phyloP scores from a whole-genome alignment of 2,113 vertebrate species.

The Jacana jacana region DNA sequence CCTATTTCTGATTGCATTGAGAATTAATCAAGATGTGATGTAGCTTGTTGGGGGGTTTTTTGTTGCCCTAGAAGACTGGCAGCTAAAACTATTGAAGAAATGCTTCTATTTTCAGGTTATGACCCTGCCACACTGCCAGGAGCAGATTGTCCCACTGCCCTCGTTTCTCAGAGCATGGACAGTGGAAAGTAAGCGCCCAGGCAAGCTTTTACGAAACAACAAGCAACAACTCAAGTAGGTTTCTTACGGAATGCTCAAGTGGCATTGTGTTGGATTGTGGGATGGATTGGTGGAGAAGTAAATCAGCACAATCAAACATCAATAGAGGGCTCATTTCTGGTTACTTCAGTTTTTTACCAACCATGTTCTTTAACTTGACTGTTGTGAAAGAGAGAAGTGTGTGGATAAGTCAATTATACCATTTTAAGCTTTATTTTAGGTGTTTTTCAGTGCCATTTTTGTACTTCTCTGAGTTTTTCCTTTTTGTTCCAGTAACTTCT shows the following conservation, averaged over 20 bases:
- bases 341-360: fast-evolving
- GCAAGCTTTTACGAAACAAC: slow-evolving; percentile 79
- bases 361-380: background rate
- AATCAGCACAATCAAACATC: background rate
- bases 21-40: background rate
- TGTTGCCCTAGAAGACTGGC: background rate
- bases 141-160: slow-evolving; percentile 70
- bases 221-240: slow-evolving; percentile 80
- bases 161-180: slow-evolving; percentile 88
- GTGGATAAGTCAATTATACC: background rate
- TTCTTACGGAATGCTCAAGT: fast-evolving
- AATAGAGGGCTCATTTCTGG: background rate
- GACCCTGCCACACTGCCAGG: slow-evolving; percentile 77
- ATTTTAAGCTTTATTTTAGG: background rate
- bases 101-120: slow-evolving; percentile 72
- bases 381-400: background rate
- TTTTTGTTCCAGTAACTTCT: background rate
- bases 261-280: background rate
- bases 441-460: background rate
- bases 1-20: background rate
- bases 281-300: background rate
- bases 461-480: background rate
- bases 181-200: slow-evolving; percentile 74
- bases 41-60: background rate
- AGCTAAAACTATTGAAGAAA: background rate